phyloP scores from a whole-genome alignment of 2,888 invertebrate genomes.

The Ophonus ardosiacus region DNA sequence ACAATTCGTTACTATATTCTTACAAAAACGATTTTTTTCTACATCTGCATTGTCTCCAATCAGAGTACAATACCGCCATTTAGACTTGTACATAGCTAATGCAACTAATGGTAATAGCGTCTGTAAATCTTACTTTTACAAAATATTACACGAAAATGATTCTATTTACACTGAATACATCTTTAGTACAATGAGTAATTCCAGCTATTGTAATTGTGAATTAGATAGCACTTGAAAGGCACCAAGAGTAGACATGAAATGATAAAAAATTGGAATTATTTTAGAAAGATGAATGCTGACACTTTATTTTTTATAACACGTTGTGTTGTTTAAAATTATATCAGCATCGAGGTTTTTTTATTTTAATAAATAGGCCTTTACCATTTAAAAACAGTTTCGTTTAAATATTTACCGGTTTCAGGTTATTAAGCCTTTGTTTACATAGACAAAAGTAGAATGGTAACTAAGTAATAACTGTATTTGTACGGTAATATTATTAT shows the following conservation, averaged over 20 bases:
- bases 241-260: background rate
- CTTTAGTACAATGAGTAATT: slow-evolving; percentile 27
- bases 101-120: slow-evolving; percentile 5
- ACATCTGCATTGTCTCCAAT: background rate
- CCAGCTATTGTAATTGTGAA: background rate
- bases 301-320: no score
- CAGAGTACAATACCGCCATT: slow-evolving; percentile 35
- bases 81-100: background rate
- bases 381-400: no score
- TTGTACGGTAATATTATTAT: no score
- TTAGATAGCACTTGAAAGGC: slow-evolving; percentile 1
- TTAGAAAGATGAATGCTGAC: no score
- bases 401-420: no score
- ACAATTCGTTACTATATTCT: no score
- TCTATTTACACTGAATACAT: slow-evolving; percentile 15
- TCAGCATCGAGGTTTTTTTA: no score
- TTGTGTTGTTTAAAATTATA: no score
- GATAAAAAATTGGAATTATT: no score
- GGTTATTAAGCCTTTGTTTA: background rate
- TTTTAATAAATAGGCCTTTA: background rate
- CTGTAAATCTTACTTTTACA: slow-evolving; percentile 23
- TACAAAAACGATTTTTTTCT: no score
- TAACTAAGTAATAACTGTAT: no score
- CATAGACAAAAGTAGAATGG: no score
- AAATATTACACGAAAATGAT: slow-evolving; percentile 26